A percentile compares a stretch with the other conserved stretches of the same genome.
phyloP scores from a whole-genome alignment of 2,113 vertebrate genomes.

The Bucco capensis region DNA sequence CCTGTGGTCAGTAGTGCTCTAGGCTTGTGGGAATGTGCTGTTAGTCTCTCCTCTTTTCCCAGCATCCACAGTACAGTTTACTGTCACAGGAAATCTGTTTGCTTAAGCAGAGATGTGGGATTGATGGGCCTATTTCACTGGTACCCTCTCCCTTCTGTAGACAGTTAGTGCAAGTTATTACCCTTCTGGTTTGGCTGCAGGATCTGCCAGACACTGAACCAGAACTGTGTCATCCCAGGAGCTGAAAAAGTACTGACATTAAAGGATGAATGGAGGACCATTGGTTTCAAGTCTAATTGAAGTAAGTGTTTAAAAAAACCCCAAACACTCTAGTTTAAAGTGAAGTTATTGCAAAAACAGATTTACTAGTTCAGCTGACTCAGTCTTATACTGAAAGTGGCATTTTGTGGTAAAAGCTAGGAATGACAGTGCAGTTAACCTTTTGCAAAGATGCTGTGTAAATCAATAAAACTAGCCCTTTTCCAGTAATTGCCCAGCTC shows the following conservation, averaged over 20 bases:
- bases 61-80: not conserved
- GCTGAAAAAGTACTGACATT: not conserved
- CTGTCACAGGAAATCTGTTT: not conserved
- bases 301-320: not conserved
- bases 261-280: not conserved
- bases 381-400: not conserved
- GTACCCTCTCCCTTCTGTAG: not conserved
- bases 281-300: not conserved
- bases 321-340: not conserved
- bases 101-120: not conserved
- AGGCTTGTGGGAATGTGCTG: not conserved
- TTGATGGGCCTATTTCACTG: not conserved
- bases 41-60: not conserved
- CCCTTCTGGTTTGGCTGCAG: not conserved
- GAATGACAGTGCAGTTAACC: not conserved
- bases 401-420: not conserved
- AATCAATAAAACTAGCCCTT: not conserved
- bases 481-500: not conserved
- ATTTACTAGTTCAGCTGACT: not conserved
- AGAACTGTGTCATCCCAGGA: not conserved
- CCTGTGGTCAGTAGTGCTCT: not conserved
- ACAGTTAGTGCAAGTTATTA: not conserved
- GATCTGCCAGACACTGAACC: not conserved
- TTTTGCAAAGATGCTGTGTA: not conserved
- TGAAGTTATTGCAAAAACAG: not conserved